Base-by-base conservation (phyloP, 92 coral and sea anemone genomes). In the Epizoanthus illoricatus region DNA sequence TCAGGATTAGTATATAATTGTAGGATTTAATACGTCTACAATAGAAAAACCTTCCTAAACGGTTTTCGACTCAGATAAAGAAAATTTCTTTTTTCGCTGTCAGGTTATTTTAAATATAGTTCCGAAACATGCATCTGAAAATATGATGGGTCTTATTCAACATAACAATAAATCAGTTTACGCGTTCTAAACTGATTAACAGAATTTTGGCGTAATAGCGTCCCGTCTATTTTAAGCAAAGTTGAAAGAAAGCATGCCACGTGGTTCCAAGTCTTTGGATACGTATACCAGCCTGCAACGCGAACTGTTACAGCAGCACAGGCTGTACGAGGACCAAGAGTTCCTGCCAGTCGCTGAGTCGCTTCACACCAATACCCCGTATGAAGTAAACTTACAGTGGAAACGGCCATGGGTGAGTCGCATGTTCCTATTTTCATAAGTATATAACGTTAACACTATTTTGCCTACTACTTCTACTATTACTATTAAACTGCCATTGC, bases 351-450 rank as follows among this genome's bases (percentile, higher is more conserved):
- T 56, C 64, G 55, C 58, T 39, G 87, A 88, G 62, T 89, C 90
- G 43, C 89, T 91, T 18, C 84, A 76, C 65, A 65, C 83, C 64
- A 85, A 76, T 68, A 89, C 88, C 71, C 89, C 92, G 24, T 89
- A 85, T 41, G 75, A 90, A 6, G 92, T 87, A 18, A 58, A 19
- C 23, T 79, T 91, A n/a, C 80, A 83, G 73, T 91, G 95, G 95
- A 91, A 89, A 76, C 75, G 95, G 19, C 95, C 95, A 40, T 76
- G 86, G 81, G 95, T 91, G 56, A 68, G 92, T 76, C 45, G 72
- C 8, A n/a, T 9, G 6, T 36, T 33, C 11, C 5, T 42, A 66
- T 10, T 10, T 49, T 49, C 54, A 47, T 47, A 47, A 1, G 54
- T n/a, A n/a, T n/a, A n/a, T 18, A 62, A 21, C 21, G 8, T 21